Evolutionary conservation across 2,113 vertebrate genomes (phyloP).

Genomic region (Calidris pygmaea): DNA sequence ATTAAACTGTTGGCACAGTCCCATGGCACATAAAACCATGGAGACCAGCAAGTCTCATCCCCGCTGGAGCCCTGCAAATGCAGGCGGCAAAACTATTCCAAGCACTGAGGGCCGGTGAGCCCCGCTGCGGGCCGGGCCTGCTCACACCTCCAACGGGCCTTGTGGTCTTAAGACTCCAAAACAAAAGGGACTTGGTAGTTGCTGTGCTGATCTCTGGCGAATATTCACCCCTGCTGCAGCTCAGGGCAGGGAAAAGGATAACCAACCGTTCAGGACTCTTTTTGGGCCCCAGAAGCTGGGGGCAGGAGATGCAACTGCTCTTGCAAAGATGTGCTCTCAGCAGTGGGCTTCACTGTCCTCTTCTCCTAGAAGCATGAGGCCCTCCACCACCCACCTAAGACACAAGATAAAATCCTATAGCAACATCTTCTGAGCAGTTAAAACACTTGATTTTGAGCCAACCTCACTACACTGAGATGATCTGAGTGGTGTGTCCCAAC

Average conservation of each 20-base stretch:
- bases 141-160: neutral
- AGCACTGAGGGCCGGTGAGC: neutral
- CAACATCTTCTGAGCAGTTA: neutral
- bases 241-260: neutral
- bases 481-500: fast-evolving
- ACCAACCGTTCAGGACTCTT: neutral
- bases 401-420: neutral
- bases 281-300: neutral
- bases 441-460: neutral
- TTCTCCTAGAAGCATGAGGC: neutral
- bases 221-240: neutral
- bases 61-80: neutral
- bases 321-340: neutral
- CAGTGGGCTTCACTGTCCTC: neutral
- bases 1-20: conserved; percentile 64
- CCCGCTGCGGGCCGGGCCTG: fast-evolving
- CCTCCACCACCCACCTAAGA: neutral
- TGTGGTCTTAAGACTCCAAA: neutral
- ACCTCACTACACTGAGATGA: neutral
- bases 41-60: conserved; percentile 38
- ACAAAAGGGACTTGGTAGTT: neutral
- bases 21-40: conserved; percentile 64
- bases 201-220: neutral
- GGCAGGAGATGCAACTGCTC: neutral
- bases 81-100: neutral